Evolutionary conservation across 2,113 vertebrate species (phyloP).

Genomic region (Pteronura brasiliensis): DNA sequence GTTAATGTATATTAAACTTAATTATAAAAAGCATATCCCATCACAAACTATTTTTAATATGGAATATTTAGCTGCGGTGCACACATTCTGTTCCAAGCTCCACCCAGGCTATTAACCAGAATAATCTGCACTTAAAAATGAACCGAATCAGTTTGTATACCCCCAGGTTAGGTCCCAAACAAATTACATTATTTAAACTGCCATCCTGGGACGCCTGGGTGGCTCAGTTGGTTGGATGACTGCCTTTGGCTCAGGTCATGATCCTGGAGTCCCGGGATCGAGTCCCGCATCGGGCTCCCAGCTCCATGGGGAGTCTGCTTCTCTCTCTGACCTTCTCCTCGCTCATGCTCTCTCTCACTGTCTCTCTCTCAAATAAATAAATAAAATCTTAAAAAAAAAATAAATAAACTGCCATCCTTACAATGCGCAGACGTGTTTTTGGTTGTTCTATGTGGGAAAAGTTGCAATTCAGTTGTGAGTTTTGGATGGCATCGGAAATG

Average conservation of each 20-base stretch:
- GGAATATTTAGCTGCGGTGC: constrained; percentile 68
- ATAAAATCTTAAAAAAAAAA: too few species aligned
- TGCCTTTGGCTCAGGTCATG: too few species aligned
- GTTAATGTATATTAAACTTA: constrained; percentile 83
- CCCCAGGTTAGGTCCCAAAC: constrained; percentile 58
- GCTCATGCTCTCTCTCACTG: too few species aligned
- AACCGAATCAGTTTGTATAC: constrained; percentile 62
- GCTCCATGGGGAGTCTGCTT: too few species aligned
- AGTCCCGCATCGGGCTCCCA: too few species aligned
- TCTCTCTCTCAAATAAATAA: too few species aligned
- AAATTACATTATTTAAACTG: constrained; percentile 11
- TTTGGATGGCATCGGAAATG: constrained; percentile 57
- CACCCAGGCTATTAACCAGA: constrained; percentile 64
- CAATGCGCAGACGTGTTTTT: background rate
- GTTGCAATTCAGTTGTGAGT: constrained; percentile 50
- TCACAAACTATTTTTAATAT: constrained; percentile 79
- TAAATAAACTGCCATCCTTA: constrained; percentile 26
- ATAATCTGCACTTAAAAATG: constrained; percentile 67
- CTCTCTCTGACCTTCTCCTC: too few species aligned
- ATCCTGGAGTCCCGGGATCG: too few species aligned
- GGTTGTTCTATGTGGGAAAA: constrained; percentile 19
- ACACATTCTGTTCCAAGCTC: constrained; percentile 66
- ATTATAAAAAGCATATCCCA: constrained; percentile 82
- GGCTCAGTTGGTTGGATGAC: too few species aligned
- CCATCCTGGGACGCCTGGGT: too few species aligned